Base-by-base conservation (phyloP, 2,797 vertebrate species). In the Synaphobranchus kaupii region DNA sequence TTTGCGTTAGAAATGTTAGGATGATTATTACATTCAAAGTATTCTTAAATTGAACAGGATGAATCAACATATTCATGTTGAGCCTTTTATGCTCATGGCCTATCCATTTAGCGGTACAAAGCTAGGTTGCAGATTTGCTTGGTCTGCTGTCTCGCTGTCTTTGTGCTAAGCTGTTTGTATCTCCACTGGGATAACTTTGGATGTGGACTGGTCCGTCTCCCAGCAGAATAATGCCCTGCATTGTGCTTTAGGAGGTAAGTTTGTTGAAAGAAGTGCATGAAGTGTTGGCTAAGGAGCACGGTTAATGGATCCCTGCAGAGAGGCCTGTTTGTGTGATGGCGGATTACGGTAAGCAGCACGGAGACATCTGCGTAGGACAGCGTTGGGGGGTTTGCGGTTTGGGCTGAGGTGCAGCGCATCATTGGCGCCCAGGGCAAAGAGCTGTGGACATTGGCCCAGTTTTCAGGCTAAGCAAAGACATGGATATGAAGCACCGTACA, bases 181-280 rank as follows among this genome's bases (percentile, higher is more conserved):
- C 76, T 80, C 9, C 20, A 25, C 44, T 2, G 22, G 76, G 44
- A 1, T 4, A 9, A 6, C 4, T 25, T 9, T 8, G 60, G 25
- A 66, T 66, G 60, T 5, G 39, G 7, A 2, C 76, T 80, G 76
- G 71, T 25, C 76, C 22, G 2, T 80, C 22, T 48, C 44, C 22
- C 44, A 48, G 44, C 22, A 9, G 76, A 80, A 80, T 80, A 80
- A 80, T 80, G 76, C 34, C 8, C 39, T 20, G 76, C 10, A 80
- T 80, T 80, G 76, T 80, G 44, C 22, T 9, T 44, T 48, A 28
- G 76, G 76, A 80, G 76, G 39, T 48, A 80, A 25, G 76, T 80
- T 80, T 80, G 76, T 80, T 48, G 76, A 80, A 80, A 47, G 44
- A 25, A 20, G 44, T 47, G 34, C 17, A 44, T 9, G 44, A 44